Base-by-base conservation (phyloP, 1,140 invertebrate genomes). In the Drosophila azteca region DNA sequence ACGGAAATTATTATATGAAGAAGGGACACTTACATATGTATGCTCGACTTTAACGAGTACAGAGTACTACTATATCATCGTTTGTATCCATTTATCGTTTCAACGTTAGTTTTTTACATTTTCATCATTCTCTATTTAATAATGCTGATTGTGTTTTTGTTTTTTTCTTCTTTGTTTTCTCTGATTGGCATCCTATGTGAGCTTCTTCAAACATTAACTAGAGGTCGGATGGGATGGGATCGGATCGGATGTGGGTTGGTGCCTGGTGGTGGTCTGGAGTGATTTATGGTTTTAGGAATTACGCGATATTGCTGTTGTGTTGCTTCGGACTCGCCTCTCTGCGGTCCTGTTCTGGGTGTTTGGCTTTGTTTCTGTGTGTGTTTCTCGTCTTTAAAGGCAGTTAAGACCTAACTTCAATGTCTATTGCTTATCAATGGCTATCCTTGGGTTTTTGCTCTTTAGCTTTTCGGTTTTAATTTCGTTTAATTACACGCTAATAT, bases 401-500 rank as follows among this genome's bases (percentile, higher is more conserved):
- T 49, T 45, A 39, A 22, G 35, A 45, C 55, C 7, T 26, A 50
- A 51, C 54, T 15, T 20, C 46, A 31, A 31, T 54, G 24, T 46
- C 54, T 65, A 50, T 50, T 68, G 53, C 61, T 54, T 43, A 29
- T 54, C 60, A 78, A 60, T 78, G 67, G 31, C 55, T 52, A 41
- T 58, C 49, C 46, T 71, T 17, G 55, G 67, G 55, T 7, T 55
- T 76, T 39, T 5, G 11, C 11, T 39, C 44, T 69, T 62, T 70
- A 52, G 62, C 66, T 69, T 62, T 62, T 39, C 35, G 35, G 35
- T 73, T 77, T 54, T 60, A 39, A 39, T 61, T 57, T 75, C 45
- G 39, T 64, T 74, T 79, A 79, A 65, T 85, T 85, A 85, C 83
- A 77, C 68, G 74, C 83, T 88, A 88, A 88, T 88, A 88, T 88